Base-by-base conservation (phyloP, 2,888 invertebrate genomes). In the Congeria kusceri region DNA sequence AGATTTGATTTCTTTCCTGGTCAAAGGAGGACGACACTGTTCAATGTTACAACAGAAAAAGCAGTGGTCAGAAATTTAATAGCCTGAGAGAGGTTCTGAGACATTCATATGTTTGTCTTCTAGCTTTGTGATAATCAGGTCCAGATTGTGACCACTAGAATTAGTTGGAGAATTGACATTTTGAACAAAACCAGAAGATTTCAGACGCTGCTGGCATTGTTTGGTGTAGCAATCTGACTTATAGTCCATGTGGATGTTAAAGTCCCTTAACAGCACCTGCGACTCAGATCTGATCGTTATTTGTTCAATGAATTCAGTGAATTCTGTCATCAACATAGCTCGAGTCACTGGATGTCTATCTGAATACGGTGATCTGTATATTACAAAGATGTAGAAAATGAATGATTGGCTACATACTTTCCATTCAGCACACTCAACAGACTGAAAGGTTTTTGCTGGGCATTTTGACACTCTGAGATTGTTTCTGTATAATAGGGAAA, bases 351-450 rank as follows among this genome's bases (percentile, higher is more conserved):
- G 73, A 49, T 74, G 69, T 49, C 15, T 61, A 18, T 70, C 69
- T 18, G 70, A 74, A 44, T 70, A 74, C n/a, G 79, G 79, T 46
- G 74, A 74, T 59, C 68, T 56, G 61, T 74, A 79, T 46, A 79
- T 53, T 28, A 70, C 66, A 74, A 74, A 13, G 18, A 74, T 46
- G 13, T 28, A n/a, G 56, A 77, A 66, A 32, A 66, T 59, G 28
- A 75, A 58, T 28, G 32, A 44, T 27, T 56, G 23, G 57, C 27
- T 64, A 57, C 46, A 39, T 44, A 71, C 46, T 71, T 64, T 66
- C 66, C 27, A 49, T 65, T 65, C 65, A 65, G 53, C 53, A 56
- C 53, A 66, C 32, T 66, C 56, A 66, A 66, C 49, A 7, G 56
- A 66, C 49, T 4, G 5, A 49, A 56, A n/a, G 5, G 20, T n/a